Base-by-base conservation (phyloP, 2,797 vertebrate genomes). In the Limosa lapponica region DNA sequence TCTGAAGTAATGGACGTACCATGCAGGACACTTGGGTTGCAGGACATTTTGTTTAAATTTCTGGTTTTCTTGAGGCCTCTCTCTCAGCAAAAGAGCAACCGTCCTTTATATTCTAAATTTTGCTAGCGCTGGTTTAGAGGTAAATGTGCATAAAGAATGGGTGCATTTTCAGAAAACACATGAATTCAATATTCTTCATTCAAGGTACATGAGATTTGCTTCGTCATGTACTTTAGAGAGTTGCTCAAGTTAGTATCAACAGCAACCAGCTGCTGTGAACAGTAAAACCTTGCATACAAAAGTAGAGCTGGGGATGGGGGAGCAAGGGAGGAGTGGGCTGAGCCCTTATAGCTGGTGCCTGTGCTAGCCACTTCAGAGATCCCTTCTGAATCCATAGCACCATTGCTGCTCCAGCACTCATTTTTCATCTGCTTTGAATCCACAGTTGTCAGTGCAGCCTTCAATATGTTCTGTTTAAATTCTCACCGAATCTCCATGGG, bases 391-490 rank as follows among this genome's bases (percentile, higher is more conserved):
- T 79, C 75, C 41, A 36, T 48, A 28, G 41, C 52, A 49, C 32
- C 25, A 32, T 66, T 55, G 69, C 72, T 89, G 57, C 84, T 91
- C 69, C 79, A 87, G 66, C 46, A 57, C 62, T 91, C 64, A 36
- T 77, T 96, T 96, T 95, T 96, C 75, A 89, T 95, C 61, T 87
- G 52, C 51, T 87, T 70, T 18, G 11, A 93, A 90, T 83, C 91
- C 80, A 71, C 49, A 93, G 78, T 95, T 84, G 88, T 92, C 84
- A 92, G 93, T 73, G 44, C 46, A 94, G 55, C 51, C 48, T 87
- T 94, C 89, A 95, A 91, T 95, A 97, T 95, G 89, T 70, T 95
- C 77, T 90, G 54, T 89, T 95, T 80, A 86, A 88, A 93, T 95
- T 87, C 89, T 92, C 87, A 93, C 71, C 3, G 1, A 96, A 75